A percentile compares a stretch with the other conserved stretches of the same genome.
Conservation (phyloP, 2,113 vertebrate genomes). For the Uropsilus gracilis region DNA sequence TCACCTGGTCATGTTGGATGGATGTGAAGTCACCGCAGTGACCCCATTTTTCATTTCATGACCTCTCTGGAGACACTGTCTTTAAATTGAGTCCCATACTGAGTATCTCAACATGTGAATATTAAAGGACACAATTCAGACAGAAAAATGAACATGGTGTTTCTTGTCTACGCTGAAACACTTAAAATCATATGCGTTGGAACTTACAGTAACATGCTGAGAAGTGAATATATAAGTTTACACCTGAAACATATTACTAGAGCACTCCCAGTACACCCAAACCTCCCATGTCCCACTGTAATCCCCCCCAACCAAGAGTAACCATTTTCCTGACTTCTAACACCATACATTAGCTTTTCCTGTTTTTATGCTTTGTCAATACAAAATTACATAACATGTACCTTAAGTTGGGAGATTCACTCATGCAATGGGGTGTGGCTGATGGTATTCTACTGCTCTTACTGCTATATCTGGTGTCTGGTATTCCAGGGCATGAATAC, state of each 20-base stretch:
- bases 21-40: background rate
- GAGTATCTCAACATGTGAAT: background rate
- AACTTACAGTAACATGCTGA: background rate
- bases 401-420: background rate
- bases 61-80: background rate
- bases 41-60: background rate
- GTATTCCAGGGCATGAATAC: background rate
- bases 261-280: background rate
- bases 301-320: rapidly evolving
- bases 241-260: background rate
- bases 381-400: background rate
- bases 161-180: background rate
- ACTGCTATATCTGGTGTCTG: rapidly evolving
- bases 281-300: background rate
- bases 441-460: background rate
- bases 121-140: background rate
- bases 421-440: rapidly evolving
- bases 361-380: background rate
- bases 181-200: background rate
- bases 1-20: background rate
- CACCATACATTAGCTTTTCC: background rate
- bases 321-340: background rate
- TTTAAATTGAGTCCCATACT: background rate
- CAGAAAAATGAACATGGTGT: background rate
- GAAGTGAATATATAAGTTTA: background rate